phyloP scores from a whole-genome alignment of 2,113 vertebrate genomes.

The Corydoras sp. region DNA sequence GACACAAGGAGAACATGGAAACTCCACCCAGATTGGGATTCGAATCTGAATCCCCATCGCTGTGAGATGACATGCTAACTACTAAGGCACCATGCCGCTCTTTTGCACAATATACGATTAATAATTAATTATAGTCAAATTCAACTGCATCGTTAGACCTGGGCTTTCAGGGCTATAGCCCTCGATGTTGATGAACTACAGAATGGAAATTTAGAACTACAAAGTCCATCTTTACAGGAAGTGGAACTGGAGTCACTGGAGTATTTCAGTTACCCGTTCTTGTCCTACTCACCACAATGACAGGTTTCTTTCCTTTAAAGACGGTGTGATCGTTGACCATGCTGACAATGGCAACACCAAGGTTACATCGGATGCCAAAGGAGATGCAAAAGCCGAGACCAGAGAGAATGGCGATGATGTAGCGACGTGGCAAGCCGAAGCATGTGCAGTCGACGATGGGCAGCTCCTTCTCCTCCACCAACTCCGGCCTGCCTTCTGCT shows the following conservation, averaged over 20 bases:
- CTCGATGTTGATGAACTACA: too few relatives aligned
- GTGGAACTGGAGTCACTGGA: neutral
- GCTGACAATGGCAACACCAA: slow-evolving; percentile 90
- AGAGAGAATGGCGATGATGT: slow-evolving; percentile 88
- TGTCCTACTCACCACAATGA: slow-evolving; percentile 71
- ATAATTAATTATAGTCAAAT: too few relatives aligned
- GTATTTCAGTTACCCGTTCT: neutral
- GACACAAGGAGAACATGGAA: too few relatives aligned
- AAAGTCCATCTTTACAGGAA: too few relatives aligned
- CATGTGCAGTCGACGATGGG: slow-evolving; percentile 85
- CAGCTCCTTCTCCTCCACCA: slow-evolving; percentile 81
- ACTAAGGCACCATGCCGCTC: too few relatives aligned
- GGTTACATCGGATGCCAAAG: slow-evolving; percentile 89
- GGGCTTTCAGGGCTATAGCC: too few relatives aligned
- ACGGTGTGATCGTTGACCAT: slow-evolving; percentile 92
- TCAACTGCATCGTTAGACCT: too few relatives aligned
- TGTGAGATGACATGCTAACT: too few relatives aligned
- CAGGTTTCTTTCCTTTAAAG: slow-evolving; percentile 75
- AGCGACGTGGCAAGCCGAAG: slow-evolving; percentile 81
- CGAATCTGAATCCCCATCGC: too few relatives aligned
- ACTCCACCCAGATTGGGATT: too few relatives aligned
- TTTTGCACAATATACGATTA: too few relatives aligned
- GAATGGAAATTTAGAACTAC: too few relatives aligned
- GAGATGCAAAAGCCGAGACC: slow-evolving; percentile 92
- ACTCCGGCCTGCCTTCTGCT: slow-evolving; percentile 72